These are phyloP conservation scores for Hycleus phaleratus DNA, from an alignment of 1,140 invertebrate species.

Conservation along the genomic window DNA sequence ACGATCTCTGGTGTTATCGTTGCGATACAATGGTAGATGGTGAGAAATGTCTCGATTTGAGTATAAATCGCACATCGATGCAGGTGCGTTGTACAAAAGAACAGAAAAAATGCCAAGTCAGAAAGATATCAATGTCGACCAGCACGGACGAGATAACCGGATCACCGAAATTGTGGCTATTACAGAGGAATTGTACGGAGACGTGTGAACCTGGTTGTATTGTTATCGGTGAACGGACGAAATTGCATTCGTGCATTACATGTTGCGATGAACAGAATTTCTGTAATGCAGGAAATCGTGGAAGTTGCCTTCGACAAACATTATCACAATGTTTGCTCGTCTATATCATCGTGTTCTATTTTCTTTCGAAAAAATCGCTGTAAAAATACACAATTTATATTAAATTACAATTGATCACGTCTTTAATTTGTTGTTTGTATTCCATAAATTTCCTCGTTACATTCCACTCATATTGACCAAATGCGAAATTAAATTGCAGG, in stretches of 20 bases:
- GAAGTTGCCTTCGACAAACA: too few relatives aligned
- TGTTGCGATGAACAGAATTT: constrained; percentile 69
- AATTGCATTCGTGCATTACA: constrained; percentile 73
- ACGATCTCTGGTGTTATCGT: constrained; percentile 71
- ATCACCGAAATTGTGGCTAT: constrained; percentile 65
- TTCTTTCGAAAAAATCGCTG: too few relatives aligned
- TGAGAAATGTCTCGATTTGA: constrained; percentile 58
- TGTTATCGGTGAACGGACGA: constrained; percentile 76
- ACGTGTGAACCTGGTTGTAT: constrained; percentile 80
- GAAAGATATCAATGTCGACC: constrained; percentile 74
- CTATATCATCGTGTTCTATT: too few relatives aligned
- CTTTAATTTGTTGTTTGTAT: too few relatives aligned
- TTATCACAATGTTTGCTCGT: too few relatives aligned
- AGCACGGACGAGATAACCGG: constrained; percentile 74
- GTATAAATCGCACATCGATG: constrained; percentile 52
- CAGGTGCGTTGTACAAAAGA: constrained; percentile 67
- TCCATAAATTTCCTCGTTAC: too few relatives aligned
- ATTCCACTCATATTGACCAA: too few relatives aligned
- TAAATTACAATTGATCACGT: too few relatives aligned
- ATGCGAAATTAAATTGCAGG: too few relatives aligned
- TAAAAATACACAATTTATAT: too few relatives aligned
- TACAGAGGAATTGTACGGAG: constrained; percentile 72
- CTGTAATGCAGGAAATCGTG: constrained; percentile 52
- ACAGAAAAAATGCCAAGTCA: constrained; percentile 70
- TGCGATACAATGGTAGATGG: constrained; percentile 68